A percentile compares a stretch with the other conserved stretches of the same genome.
phyloP scores from a whole-genome alignment of 2,888 invertebrate genomes.

The Chromoteleia sp. region DNA sequence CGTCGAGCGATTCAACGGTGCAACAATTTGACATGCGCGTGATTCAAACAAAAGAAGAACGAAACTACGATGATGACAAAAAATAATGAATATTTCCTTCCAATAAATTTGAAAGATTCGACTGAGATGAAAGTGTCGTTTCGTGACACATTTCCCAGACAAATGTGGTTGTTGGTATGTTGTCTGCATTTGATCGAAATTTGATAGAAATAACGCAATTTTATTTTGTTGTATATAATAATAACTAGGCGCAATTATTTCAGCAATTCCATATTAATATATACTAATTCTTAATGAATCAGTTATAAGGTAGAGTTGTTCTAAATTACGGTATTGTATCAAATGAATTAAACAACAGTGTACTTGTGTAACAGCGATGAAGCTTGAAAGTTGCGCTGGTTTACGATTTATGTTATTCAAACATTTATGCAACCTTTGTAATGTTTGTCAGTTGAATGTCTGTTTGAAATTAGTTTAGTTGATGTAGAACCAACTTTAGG shows the following conservation, averaged over 20 bases:
- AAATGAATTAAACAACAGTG: slow-evolving; percentile 18
- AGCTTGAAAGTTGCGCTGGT: slow-evolving; percentile 18
- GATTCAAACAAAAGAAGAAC: slow-evolving; percentile 14
- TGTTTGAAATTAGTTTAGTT: slow-evolving; percentile 42
- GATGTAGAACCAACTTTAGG: slow-evolving; percentile 18
- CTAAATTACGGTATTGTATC: slow-evolving; percentile 3
- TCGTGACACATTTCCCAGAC: slow-evolving; percentile 13
- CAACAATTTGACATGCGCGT: slow-evolving; percentile 40
- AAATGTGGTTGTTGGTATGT: background rate
- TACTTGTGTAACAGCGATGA: slow-evolving; percentile 17
- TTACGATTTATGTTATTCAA: slow-evolving; percentile 34
- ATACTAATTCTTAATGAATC: background rate
- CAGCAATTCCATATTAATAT: background rate
- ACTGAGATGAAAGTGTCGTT: slow-evolving; percentile 23
- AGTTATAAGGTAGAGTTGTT: background rate
- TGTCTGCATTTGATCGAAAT: background rate
- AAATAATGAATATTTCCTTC: slow-evolving; percentile 23
- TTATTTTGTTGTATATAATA: no score
- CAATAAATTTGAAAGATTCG: slow-evolving; percentile 16
- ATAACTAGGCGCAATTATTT: no score
- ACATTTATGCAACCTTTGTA: slow-evolving; percentile 36
- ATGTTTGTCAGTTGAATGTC: slow-evolving; percentile 39
- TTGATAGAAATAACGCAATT: background rate
- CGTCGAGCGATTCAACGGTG: slow-evolving; percentile 12
- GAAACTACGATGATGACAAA: slow-evolving; percentile 18